A percentile compares a stretch with the other conserved stretches of the same genome.
These are phyloP conservation scores for Choristoneura rosaceana DNA, from an alignment of 2,888 invertebrate species.

Conservation along the genomic window DNA sequence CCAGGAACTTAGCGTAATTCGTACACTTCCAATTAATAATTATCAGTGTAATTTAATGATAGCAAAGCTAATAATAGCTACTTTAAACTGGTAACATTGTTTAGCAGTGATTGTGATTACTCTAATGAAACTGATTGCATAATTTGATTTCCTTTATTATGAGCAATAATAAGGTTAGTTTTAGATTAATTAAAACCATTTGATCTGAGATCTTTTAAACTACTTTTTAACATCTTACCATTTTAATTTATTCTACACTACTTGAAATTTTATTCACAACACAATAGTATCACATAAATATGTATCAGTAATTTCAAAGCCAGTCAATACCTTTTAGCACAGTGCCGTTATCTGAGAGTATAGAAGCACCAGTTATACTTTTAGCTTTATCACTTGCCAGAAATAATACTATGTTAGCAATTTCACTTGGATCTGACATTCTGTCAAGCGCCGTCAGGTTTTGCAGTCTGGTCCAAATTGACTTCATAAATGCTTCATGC, in stretches of 20 bases:
- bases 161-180: neutral
- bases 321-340: slow-evolving; percentile 12
- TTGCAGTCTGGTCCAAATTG: neutral
- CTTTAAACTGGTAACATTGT: neutral
- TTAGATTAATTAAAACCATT: neutral
- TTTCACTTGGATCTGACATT: slow-evolving; percentile 46
- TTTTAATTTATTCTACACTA: neutral
- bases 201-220: neutral
- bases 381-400: slow-evolving; percentile 41
- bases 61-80: neutral
- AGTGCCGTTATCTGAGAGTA: slow-evolving; percentile 93
- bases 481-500: neutral
- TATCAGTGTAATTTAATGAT: neutral
- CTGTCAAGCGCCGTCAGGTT: slow-evolving; percentile 15
- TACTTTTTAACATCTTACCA: neutral
- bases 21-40: neutral
- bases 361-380: slow-evolving; percentile 91
- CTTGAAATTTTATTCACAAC: neutral
- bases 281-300: no score
- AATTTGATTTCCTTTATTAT: neutral
- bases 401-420: slow-evolving; percentile 38
- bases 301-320: no score
- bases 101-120: neutral
- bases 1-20: neutral
- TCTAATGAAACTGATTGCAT: neutral